Base-by-base conservation (phyloP, 2,888 invertebrate species). In the Ectemnius lituratus region DNA sequence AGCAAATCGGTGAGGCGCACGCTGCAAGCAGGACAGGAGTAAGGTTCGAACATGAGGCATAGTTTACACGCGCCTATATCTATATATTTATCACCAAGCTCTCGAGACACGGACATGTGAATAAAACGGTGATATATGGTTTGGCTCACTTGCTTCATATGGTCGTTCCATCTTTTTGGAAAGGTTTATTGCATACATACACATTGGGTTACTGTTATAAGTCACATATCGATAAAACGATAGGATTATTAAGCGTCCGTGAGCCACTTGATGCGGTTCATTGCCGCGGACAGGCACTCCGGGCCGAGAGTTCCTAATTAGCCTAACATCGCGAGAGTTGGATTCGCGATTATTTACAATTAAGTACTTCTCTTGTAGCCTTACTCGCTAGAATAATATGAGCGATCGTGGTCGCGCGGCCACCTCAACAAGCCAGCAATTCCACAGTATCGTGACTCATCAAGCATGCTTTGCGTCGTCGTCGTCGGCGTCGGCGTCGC, bases 271-370 rank as follows among this genome's bases (percentile, higher is more conserved):
- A 37, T 37, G 8, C 8, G 8, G 37, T 37, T 11, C 11, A 37
- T 6, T 37, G 37, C 37, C 37, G 37, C 37, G 11, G 37, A 37
- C 37, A 1, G 37, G 37, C 8, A 1, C 8, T 37, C 37, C 37
- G 37, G 37, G 20, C 14, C 45, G 20, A 49, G 57, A 69, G 56
- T 59, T 27, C 65, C 49, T 46, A 67, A 59, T 28, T 73, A 73
- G 45, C 45, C 60, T 76, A 76, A 76, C n/a, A 60, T 67, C 23
- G 73, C 60, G 45, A 63, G 69, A 57, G 13, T 58, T 63, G 46
- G 37, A n/a, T 52, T 27, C 66, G 60, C n/a, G 52, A 68, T 73
- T 79, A 79, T 79, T 79, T 79, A 79, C 79, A 79, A 59, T 70
- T 73, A 73, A 78, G 78, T 79, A 73, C 62, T 70, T 60, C 4